A percentile compares a stretch with the other conserved stretches of the same genome.
phyloP scores from a whole-genome alignment of 2,797 vertebrate genomes.

The Pachyuromys duprasi region DNA sequence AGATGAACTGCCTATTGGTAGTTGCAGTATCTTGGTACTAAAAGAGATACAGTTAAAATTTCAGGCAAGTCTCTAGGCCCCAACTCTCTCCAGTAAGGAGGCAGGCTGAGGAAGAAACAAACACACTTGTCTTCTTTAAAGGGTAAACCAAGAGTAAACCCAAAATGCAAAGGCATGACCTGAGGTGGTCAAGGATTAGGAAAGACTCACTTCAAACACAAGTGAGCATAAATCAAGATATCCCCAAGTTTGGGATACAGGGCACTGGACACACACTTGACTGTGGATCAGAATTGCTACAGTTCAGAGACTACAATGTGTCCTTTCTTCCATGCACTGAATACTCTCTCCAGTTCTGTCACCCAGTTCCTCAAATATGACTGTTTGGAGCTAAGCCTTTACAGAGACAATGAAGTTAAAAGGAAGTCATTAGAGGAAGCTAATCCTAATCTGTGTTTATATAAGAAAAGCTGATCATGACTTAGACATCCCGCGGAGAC shows the following conservation, averaged over 20 bases:
- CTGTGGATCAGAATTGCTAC: background rate
- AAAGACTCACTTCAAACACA: background rate
- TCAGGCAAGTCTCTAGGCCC: background rate
- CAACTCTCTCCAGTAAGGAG: background rate
- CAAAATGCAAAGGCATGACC: background rate
- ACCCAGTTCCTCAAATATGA: background rate
- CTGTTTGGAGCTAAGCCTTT: background rate
- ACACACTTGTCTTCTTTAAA: background rate
- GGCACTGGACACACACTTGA: no score
- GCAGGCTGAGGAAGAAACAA: background rate
- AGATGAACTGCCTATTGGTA: background rate
- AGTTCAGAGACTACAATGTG: background rate
- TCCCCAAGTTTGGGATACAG: background rate
- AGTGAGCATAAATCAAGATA: no score
- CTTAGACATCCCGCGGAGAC: background rate
- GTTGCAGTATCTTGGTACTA: background rate
- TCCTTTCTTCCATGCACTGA: background rate
- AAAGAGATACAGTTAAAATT: no score
- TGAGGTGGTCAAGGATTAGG: fast-evolving
- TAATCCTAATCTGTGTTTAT: background rate
- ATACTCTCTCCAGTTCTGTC: background rate
- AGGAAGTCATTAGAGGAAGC: no score
- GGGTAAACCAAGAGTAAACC: fast-evolving
- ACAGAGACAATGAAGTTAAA: background rate
- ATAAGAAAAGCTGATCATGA: background rate